Percentiles rank a stretch among this genome's conserved stretches.
Conservation (phyloP, 2,888 invertebrate genomes). For the Unio delphinus region DNA sequence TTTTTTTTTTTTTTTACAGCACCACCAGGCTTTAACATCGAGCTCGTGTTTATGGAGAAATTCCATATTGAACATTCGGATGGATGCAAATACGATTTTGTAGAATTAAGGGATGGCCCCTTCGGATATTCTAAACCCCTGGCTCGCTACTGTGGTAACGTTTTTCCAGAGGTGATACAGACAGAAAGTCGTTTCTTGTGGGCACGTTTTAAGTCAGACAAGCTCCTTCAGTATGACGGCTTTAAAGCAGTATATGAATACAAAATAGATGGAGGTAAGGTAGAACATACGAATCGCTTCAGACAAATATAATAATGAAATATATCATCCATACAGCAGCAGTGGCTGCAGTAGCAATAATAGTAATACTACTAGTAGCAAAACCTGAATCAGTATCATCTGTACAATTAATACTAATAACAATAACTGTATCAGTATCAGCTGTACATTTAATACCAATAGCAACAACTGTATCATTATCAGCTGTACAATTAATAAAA, state of each 20-base stretch:
- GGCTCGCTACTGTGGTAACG: constrained; percentile 81
- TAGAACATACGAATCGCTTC: not conserved
- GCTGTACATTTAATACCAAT: too few species aligned
- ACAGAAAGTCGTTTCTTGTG: constrained; percentile 84
- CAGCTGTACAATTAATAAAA: too few species aligned
- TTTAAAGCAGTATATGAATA: constrained; percentile 81
- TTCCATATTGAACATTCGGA: constrained; percentile 82
- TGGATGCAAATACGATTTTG: constrained; percentile 84
- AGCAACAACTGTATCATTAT: too few species aligned
- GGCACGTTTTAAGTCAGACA: constrained; percentile 86
- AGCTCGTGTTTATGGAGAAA: constrained; percentile 85
- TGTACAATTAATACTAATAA: too few species aligned
- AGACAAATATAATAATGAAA: not conserved
- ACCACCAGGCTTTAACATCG: constrained; percentile 74
- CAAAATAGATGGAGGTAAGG: constrained; percentile 48
- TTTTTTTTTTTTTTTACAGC: constrained; percentile 56
- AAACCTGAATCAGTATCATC: too few species aligned
- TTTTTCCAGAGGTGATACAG: constrained; percentile 80
- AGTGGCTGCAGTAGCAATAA: too few species aligned
- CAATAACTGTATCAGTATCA: too few species aligned
- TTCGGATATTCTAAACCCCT: constrained; percentile 73
- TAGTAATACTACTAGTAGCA: too few species aligned
- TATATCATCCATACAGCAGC: too few species aligned
- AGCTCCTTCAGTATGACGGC: constrained; percentile 84
- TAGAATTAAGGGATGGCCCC: constrained; percentile 87